Evolutionary conservation across 2,113 vertebrate species (phyloP).

Genomic region (Campylomormyrus tamandua): DNA sequence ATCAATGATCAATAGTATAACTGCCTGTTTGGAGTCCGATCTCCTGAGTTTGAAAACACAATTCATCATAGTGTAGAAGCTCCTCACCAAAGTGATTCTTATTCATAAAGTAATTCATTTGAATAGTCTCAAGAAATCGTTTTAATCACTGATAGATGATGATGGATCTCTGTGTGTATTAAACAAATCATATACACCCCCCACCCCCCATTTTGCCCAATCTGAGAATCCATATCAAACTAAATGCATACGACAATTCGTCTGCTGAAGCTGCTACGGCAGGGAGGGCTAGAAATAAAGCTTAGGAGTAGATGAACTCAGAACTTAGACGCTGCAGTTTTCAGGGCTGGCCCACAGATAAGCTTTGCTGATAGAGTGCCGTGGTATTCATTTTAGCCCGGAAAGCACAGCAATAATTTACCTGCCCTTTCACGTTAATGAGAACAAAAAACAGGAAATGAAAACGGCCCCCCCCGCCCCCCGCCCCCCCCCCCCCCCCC

Average conservation of each 20-base stretch:
- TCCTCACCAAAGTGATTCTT: slow-evolving; percentile 29
- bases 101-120: slow-evolving; percentile 36
- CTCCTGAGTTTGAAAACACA: background rate
- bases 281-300: background rate
- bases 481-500: background rate
- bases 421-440: background rate
- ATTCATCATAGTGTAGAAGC: slow-evolving; percentile 35
- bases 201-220: slow-evolving; percentile 31
- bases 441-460: background rate
- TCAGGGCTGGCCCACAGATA: background rate
- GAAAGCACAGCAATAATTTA: background rate
- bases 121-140: slow-evolving; percentile 39
- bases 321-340: background rate
- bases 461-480: too few species aligned
- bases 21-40: background rate
- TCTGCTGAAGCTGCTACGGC: background rate
- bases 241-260: background rate
- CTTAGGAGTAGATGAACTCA: background rate
- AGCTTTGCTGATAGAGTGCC: background rate
- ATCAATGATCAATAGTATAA: background rate
- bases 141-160: slow-evolving; percentile 46
- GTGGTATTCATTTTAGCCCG: background rate
- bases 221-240: slow-evolving; percentile 35
- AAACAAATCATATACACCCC: slow-evolving; percentile 9
- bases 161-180: slow-evolving; percentile 38